Evolutionary conservation across 2,797 vertebrate species (phyloP), one percentile per base, ranked within the genome.

Genomic region (Pampus argenteus): DNA sequence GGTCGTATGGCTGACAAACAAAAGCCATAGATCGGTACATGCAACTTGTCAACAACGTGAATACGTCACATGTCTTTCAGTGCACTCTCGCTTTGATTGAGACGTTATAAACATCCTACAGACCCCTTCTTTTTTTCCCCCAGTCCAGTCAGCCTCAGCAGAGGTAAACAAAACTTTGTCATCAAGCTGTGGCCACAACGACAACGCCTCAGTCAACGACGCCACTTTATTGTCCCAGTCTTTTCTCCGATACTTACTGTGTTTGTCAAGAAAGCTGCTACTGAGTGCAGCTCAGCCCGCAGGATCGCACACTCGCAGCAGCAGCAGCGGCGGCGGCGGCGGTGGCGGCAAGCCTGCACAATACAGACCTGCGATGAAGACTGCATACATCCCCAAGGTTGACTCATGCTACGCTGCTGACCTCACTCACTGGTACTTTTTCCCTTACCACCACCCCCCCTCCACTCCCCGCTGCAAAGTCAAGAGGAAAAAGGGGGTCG

Each of bases 351-450:
- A 78, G 72, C 78, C 88, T 77, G 76, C 80, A 71, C 82, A n/a
- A 61, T 17, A 40, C 79, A 60, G 82, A 62, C 70, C 69, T 5
- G 68, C 74, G 73, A 51, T 23, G 89, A 91, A 92, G 93, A 93
- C 93, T 93, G 93, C 93, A 91, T 78, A 87, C 92, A 93, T 93
- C 89, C 90, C 93, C 91, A 57, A 82, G 90, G 91, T 94, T 94
- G 94, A 94, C 92, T 95, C 94, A 94, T 88, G 90, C 91, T 85
- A 83, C 67, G 90, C 92, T 81, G 94, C 91, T 95, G 93, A 95
- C 93, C 91, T 95, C 94, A 95, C 86, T 60, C 81, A 2, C 88
- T 83, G 84, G 49, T 58, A 84, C 85, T 86, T 85, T 86, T 84
- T 73, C 6, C 2, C 2, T 38, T 1, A 6, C 0, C 6, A 6